Evolutionary conservation across 2,888 invertebrate species (phyloP).

Genomic region (Hedychridium roseum): DNA sequence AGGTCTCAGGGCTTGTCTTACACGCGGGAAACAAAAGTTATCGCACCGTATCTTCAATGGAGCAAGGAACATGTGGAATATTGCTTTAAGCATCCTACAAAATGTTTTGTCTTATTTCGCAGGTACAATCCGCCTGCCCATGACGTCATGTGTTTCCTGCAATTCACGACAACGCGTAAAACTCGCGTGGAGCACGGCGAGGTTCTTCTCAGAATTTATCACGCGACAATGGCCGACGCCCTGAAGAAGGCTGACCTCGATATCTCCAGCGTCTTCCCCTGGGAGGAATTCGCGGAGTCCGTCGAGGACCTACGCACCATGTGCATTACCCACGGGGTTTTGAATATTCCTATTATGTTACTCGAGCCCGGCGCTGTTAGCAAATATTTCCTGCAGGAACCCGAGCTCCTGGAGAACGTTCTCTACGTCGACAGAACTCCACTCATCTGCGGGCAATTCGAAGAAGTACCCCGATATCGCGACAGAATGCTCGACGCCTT

Average conservation of each 20-base stretch:
- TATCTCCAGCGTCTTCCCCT: constrained; percentile 33
- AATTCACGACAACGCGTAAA: constrained; percentile 50
- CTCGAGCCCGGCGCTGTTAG: constrained; percentile 38
- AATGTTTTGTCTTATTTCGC: not conserved
- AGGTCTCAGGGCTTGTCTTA: constrained; percentile 52
- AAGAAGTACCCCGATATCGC: constrained; percentile 34
- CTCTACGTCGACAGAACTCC: constrained; percentile 48
- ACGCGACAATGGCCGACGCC: constrained; percentile 32
- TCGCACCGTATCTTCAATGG: too few species aligned
- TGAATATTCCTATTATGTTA: constrained; percentile 50
- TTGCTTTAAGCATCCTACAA: too few species aligned
- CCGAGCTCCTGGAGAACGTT: constrained; percentile 36
- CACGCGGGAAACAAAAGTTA: too few species aligned
- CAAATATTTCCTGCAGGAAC: constrained; percentile 42
- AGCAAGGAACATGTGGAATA: too few species aligned
- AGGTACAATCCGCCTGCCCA: constrained; percentile 56
- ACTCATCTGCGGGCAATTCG: constrained; percentile 39
- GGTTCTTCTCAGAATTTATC: constrained; percentile 46
- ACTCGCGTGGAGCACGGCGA: constrained; percentile 42
- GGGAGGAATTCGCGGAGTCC: constrained; percentile 40
- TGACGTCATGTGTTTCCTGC: constrained; percentile 56
- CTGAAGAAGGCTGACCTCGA: constrained; percentile 34
- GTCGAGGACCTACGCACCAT: constrained; percentile 39
- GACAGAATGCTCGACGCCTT: constrained; percentile 45
- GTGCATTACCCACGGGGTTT: constrained; percentile 41